These are phyloP conservation scores for Pterocles orientalis DNA, from an alignment of 2,113 vertebrate species.

Conservation along the genomic window DNA sequence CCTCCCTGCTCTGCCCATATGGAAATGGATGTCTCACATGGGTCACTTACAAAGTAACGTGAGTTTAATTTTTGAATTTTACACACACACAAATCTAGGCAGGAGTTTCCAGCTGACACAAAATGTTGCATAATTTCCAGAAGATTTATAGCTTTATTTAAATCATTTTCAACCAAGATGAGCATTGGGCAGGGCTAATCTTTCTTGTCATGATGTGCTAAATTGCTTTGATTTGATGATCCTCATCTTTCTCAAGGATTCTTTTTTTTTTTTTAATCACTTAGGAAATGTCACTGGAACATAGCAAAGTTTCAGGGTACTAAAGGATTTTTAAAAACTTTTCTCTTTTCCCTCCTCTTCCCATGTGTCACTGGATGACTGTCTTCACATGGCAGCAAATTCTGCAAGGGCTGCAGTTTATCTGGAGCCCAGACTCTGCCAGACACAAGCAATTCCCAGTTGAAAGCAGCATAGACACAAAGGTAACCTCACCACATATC, in stretches of 20 bases:
- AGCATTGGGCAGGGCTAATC: constrained; percentile 72
- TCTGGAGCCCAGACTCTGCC: background rate
- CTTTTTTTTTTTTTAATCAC: constrained; percentile 23
- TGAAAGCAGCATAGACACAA: background rate
- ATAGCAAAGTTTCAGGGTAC: constrained; percentile 26
- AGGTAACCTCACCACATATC: background rate
- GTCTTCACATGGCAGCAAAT: background rate
- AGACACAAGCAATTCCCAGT: fast-evolving
- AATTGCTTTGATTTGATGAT: constrained; percentile 75
- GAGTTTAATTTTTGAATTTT: constrained; percentile 27
- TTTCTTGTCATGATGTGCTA: constrained; percentile 74
- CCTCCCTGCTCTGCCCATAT: background rate
- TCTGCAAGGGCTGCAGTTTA: background rate
- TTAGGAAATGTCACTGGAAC: constrained; percentile 55
- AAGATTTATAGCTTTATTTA: constrained; percentile 76
- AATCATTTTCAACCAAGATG: constrained; percentile 75
- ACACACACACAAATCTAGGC: constrained; percentile 7
- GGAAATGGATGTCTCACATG: background rate
- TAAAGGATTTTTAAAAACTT: constrained; percentile 16
- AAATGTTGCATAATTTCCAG: constrained; percentile 67
- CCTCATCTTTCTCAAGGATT: constrained; percentile 56
- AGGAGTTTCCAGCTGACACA: constrained; percentile 58
- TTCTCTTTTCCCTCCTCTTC: background rate
- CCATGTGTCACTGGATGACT: background rate
- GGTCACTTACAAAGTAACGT: constrained; percentile 13